Evolutionary conservation across 2,888 invertebrate genomes (phyloP), one percentile per base, ranked within the genome.

Genomic region (Bimastos eiseni): DNA sequence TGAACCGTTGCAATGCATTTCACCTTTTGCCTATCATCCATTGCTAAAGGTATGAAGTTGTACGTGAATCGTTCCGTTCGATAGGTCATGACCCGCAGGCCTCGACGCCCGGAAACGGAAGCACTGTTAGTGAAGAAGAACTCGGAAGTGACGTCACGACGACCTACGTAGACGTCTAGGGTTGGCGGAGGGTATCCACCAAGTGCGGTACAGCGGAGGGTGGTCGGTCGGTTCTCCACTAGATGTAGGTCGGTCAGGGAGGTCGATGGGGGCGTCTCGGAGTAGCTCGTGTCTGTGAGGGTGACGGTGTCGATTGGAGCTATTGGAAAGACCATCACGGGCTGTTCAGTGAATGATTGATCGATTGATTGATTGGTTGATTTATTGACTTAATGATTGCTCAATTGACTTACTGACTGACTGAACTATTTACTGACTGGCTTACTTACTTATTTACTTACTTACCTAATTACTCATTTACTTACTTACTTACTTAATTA

Each of bases 141-240:
- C 6, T 36, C 86, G 38, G 55, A 44, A 41, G 90, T 90, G 55
- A 90, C 83, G 83, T 90, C 89, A 37, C 70, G 89, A 44, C 88
- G 17, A 24, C 90, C 90, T 33, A 89, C 55, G 55, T 89, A 70
- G 83, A 89, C 44, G n/a, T 89, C 90, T 30, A 89, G 90, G 36
- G 36, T 37, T 3, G 90, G 90, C 34, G 90, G 90, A 24, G 90
- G 90, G 90, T 89, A 89, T 21, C 90, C 90, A 21, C 90, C 90
- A 21, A 33, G 55, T 1, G 55, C 37, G 8, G 70, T 89, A 36
- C 90, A 89, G 55, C 70, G 70, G n/a, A 89, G 34, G 36, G 70
- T 21, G 36, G 11, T 89, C 0, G 90, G 34, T 5, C 34, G 37
- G 70, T 70, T 70, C 90, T 89, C 89, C 34, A 89, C 38, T n/a